Evolutionary conservation across 2,888 invertebrate genomes (phyloP), one percentile per base, ranked within the genome.

Genomic region (Apantesis nais): DNA sequence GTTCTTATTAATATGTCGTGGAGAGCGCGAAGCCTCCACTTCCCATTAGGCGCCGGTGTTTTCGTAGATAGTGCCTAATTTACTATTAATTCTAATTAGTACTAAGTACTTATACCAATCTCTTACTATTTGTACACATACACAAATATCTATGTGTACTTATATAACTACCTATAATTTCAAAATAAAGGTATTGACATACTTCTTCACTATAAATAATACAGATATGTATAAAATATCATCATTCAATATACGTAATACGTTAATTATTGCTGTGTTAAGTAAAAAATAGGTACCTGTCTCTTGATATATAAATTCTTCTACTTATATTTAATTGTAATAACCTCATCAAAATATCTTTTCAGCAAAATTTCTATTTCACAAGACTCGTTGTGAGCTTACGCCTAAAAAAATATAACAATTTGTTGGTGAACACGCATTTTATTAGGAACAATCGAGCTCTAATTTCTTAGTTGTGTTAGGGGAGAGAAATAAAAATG

Each of bases 31-130:
- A 70, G 61, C 68, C 70, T 70, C 79, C 61, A 74, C 77, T 80
- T 73, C 75, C 76, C 70, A 67, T 67, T 68, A 72, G 63, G 55
- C 62, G 81, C 82, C 82, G 82, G 83, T 82, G 82, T 71, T 80
- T 71, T 78, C 71, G 68, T 77, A 80, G 82, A 77, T 78, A 77
- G 74, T 78, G 65, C 71, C 78, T 80, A 82, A 82, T 78, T 78
- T 77, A 82, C 67, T 70, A 70, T 72, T 72, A 76, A 82, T 81
- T 80, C 78, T 31, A 62, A 39, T 66, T n/a, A n/a, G n/a, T n/a
- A n/a, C n/a, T n/a, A n/a, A n/a, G n/a, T 58, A 29, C 14, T 16
- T 48, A 71, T 72, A 79, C 65, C 68, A 81, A 78, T 81, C 74
- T 76, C 69, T 78, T 75, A 73, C 58, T 64, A 73, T 76, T 71